Percentiles rank a stretch among this genome's conserved stretches.
Conservation (phyloP, 2,888 invertebrate genomes). For the Drosophila anomelani region DNA sequence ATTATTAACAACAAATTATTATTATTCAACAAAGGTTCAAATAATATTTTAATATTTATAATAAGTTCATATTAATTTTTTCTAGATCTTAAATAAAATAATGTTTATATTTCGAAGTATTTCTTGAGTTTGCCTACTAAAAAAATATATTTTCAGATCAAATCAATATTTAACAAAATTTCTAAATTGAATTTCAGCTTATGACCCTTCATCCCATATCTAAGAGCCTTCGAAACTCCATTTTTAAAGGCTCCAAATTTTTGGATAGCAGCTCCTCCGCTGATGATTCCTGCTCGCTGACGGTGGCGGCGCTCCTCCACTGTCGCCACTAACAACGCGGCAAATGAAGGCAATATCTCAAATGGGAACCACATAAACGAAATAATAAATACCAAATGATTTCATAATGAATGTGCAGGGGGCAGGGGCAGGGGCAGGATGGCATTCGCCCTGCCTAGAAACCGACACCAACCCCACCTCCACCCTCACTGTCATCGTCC, state of each 20-base stretch:
- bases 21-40: too few relatives aligned
- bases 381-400: constrained; percentile 78
- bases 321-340: constrained; percentile 57
- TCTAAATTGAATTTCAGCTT: too few relatives aligned
- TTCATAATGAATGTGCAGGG: constrained; percentile 74
- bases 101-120: accelerated
- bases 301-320: constrained; percentile 21
- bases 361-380: constrained; percentile 72
- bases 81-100: neutral
- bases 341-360: constrained; percentile 73
- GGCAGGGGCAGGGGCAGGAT: constrained; percentile 55
- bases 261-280: neutral
- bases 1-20: too few relatives aligned
- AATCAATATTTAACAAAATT: neutral
- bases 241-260: neutral
- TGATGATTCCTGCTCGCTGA: constrained; percentile 10
- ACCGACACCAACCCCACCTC: neutral
- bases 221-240: neutral
- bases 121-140: neutral
- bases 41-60: too few relatives aligned
- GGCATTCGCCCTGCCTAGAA: constrained; percentile 45
- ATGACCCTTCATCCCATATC: neutral
- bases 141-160: neutral
- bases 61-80: neutral
- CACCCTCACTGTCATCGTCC: neutral